phyloP scores from a whole-genome alignment of 2,888 invertebrate genomes.

The Hirtodrosophila histrioides region DNA sequence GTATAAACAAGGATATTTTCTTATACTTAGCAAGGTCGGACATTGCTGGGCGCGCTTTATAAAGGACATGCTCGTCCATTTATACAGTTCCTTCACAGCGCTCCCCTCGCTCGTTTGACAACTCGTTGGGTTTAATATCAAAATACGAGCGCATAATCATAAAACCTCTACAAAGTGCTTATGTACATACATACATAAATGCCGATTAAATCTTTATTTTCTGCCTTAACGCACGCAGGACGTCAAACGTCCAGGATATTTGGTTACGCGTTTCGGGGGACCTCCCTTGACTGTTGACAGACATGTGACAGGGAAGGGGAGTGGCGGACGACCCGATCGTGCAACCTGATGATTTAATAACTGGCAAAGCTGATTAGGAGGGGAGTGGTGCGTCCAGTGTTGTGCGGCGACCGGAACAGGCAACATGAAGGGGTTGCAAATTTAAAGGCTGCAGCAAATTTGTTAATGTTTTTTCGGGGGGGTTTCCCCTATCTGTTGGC shows the following conservation, averaged over 20 bases:
- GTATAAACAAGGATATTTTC: neutral
- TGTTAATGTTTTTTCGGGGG: constrained; percentile 24
- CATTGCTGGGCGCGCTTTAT: neutral
- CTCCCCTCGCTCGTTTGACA: constrained; percentile 40
- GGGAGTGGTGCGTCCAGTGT: constrained; percentile 4
- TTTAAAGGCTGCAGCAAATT: constrained; percentile 40
- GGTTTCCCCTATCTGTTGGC: too few species aligned
- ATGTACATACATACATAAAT: constrained; percentile 51
- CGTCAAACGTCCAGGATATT: constrained; percentile 37
- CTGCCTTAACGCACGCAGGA: constrained; percentile 63
- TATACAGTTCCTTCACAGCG: neutral
- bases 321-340: constrained; percentile 45
- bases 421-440: constrained; percentile 50
- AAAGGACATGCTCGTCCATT: constrained; percentile 19
- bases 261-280: constrained; percentile 35
- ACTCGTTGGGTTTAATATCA: constrained; percentile 42
- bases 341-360: constrained; percentile 78
- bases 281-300: constrained; percentile 65
- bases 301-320: constrained; percentile 61
- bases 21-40: neutral
- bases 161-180: constrained; percentile 32
- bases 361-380: constrained; percentile 59
- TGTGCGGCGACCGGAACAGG: neutral
- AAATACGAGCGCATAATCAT: constrained; percentile 42
- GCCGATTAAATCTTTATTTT: constrained; percentile 76